Evolutionary conservation across 2,797 vertebrate species (phyloP), one percentile per base, ranked within the genome.

Genomic region (Sarcophilus harrisii): DNA sequence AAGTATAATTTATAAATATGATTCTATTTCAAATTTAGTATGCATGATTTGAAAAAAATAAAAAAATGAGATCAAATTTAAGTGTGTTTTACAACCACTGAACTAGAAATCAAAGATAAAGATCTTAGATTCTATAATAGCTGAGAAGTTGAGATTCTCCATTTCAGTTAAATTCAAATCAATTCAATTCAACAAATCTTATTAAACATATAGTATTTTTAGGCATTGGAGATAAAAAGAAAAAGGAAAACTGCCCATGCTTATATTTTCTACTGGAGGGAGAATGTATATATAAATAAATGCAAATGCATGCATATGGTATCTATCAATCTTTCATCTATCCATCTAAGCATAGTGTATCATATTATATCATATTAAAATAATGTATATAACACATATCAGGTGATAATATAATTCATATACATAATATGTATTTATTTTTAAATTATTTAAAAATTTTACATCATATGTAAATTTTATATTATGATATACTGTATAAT

Each of bases 1-100:
- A 45, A 87, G 10, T 45, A 45, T 49, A 81, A 81, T 24, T 81
- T 81, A 45, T 81, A 81, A 45, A 45, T 27, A 81, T 81, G 45
- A 87, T 87, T 87, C 38, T 24, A 81, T 87, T 87, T 27, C 5
- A 87, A 87, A 27, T 45, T 87, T 45, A 49, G 3, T 49, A 11
- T 87, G 21, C 8, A 27, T 87, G 38, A 87, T 87, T 81, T 87
- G 21, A 24, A 45, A 81, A 81, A 66, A 66, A 66, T 54, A 58
- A 21, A 24, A 93, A 96, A 97, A 94, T 45, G 18, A 96, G 92
- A 95, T 92, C 49, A 54, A 1, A 0, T 0, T 27, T 3, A 89
- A 58, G n/a, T 45, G 6, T 58, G 54, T 55, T 97, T 96, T 96
- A 52, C 28, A 49, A 5, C 91, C 54, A 90, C n/a, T 92, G 96